Percentiles rank a stretch among this genome's conserved stretches.
Conservation (phyloP, 2,888 invertebrate species). For the Theodoxus fluviatilis region DNA sequence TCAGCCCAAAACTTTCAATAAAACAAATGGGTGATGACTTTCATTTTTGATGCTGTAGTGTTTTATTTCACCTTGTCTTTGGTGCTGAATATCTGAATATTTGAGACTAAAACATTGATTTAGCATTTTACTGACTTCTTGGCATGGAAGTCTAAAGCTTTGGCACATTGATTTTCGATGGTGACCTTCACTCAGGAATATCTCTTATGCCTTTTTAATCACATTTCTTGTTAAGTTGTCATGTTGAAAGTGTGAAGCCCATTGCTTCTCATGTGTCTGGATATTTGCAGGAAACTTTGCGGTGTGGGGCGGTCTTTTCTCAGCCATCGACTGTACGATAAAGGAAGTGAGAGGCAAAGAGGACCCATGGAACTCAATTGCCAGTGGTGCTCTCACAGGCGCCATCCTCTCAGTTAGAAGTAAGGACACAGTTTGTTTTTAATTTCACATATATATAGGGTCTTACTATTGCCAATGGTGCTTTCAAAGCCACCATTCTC, state of each 20-base stretch:
- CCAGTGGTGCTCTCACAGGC: slow-evolving; percentile 88
- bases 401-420: slow-evolving; percentile 95
- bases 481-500: too few species aligned
- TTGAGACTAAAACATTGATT: too few species aligned
- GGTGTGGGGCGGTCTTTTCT: slow-evolving; percentile 98
- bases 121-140: too few species aligned
- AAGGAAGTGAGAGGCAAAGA: slow-evolving; percentile 93
- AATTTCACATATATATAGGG: too few species aligned
- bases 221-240: neutral
- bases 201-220: neutral
- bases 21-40: too few species aligned
- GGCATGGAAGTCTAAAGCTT: too few species aligned
- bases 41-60: too few species aligned
- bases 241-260: neutral
- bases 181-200: neutral
- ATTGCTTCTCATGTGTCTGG: neutral
- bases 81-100: too few species aligned
- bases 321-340: slow-evolving; percentile 93
- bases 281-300: slow-evolving; percentile 81
- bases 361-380: slow-evolving; percentile 85
- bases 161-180: neutral
- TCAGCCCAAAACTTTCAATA: too few species aligned
- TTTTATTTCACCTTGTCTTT: too few species aligned
- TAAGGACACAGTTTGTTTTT: too few species aligned
- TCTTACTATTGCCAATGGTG: too few species aligned